phyloP scores from a whole-genome alignment of 2,888 invertebrate species.

The Nycteola revayana region DNA sequence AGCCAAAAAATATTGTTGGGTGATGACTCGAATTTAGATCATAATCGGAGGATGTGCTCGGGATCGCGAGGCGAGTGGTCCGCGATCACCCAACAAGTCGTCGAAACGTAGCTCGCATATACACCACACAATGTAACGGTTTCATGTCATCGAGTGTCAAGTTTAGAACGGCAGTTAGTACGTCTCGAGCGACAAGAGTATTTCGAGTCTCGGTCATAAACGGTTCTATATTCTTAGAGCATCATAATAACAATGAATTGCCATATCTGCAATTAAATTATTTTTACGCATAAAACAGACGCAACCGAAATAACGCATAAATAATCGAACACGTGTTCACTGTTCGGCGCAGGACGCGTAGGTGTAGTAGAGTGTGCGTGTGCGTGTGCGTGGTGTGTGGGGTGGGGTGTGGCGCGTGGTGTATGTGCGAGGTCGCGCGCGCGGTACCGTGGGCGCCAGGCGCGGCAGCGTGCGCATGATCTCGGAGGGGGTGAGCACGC shows the following conservation, averaged over 20 bases:
- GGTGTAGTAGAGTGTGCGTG: neutral
- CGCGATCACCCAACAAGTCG: conserved; percentile 73
- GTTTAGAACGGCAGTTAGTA: no score
- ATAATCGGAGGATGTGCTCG: conserved; percentile 45
- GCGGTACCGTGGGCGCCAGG: conserved; percentile 71
- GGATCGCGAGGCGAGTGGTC: conserved; percentile 58
- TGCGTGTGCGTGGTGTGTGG: conserved; percentile 14
- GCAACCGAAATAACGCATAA: no score
- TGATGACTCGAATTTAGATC: conserved; percentile 53
- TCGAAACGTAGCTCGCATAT: conserved; percentile 65
- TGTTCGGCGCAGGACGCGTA: no score
- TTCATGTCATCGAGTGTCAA: no score
- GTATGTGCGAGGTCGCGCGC: conserved; percentile 36
- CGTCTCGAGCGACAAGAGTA: no score
- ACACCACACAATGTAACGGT: conserved; percentile 40
- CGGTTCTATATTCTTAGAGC: no score
- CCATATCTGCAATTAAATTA: no score
- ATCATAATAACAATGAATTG: no score
- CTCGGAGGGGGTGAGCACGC: conserved; percentile 94
- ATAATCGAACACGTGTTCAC: no score
- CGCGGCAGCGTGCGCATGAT: conserved; percentile 95
- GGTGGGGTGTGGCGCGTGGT: conserved; percentile 25
- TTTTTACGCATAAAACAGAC: no score
- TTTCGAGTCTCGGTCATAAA: no score
- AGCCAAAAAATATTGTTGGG: conserved; percentile 74